Conservation (phyloP, 2,888 invertebrate genomes). For the Yponomeuta malinellus region DNA sequence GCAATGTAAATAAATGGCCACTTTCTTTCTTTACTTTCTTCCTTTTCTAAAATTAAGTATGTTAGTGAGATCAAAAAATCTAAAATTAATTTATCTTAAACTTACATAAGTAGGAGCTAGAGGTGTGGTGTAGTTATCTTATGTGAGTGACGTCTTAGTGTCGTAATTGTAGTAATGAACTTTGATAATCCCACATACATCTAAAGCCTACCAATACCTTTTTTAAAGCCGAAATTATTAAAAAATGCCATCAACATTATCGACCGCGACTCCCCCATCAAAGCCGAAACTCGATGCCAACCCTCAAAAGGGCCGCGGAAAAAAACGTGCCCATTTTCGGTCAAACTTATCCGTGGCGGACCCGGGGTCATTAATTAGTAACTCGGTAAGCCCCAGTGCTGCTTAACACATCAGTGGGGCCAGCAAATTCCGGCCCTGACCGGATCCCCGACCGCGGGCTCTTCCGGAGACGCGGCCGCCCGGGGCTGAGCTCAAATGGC, state of each 20-base stretch:
- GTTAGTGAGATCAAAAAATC: too few relatives aligned
- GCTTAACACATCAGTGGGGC: conserved; percentile 63
- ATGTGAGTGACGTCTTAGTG: too few relatives aligned
- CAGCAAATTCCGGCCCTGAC: conserved; percentile 67
- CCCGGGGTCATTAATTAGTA: conserved; percentile 64
- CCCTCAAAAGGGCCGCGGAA: not conserved
- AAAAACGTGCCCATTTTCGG: conserved; percentile 7
- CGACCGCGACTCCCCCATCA: not conserved
- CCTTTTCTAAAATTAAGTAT: too few relatives aligned
- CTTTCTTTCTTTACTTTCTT: too few relatives aligned
- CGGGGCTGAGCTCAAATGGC: conserved; percentile 4
- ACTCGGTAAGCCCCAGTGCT: conserved; percentile 58
- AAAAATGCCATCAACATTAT: not conserved
- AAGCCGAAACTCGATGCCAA: not conserved
- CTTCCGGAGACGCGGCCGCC: conserved; percentile 61
- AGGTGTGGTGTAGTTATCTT: too few relatives aligned
- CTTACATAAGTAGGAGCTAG: too few relatives aligned
- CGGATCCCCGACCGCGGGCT: conserved; percentile 52
- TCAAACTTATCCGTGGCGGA: conserved; percentile 37
- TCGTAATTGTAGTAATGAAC: too few relatives aligned
- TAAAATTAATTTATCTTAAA: too few relatives aligned
- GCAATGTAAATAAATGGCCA: too few relatives aligned
- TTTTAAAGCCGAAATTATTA: too few relatives aligned
- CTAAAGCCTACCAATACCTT: too few relatives aligned
- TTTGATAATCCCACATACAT: too few relatives aligned